These are phyloP conservation scores for Emydura subglobosa DNA, from an alignment of 2,113 vertebrate genomes.

Conservation along the genomic window DNA sequence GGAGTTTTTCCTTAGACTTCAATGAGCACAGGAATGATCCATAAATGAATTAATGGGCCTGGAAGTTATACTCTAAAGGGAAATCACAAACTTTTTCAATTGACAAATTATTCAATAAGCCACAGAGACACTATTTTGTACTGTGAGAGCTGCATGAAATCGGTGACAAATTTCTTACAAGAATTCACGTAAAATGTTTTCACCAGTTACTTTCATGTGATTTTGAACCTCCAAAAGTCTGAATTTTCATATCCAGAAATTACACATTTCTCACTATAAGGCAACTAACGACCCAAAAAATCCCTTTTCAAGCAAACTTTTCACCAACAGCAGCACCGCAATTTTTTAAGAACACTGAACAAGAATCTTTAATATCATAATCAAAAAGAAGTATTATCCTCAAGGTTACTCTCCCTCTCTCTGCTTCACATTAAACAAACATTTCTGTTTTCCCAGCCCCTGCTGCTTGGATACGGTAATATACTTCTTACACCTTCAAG, in stretches of 20 bases:
- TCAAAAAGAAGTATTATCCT: background rate
- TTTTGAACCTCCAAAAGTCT: background rate
- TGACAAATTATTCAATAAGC: constrained; percentile 15
- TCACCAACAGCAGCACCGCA: background rate
- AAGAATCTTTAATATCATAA: background rate
- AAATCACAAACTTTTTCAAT: background rate
- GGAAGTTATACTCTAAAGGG: constrained; percentile 27
- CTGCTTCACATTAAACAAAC: background rate
- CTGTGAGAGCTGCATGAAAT: constrained; percentile 11
- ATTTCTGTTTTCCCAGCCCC: background rate
- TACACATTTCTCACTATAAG: background rate
- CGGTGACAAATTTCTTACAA: constrained; percentile 4
- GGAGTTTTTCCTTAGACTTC: constrained; percentile 4
- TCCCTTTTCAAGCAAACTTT: background rate
- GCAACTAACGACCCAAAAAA: background rate
- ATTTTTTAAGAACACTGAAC: background rate
- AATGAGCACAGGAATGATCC: background rate
- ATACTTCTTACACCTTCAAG: background rate
- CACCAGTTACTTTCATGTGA: background rate
- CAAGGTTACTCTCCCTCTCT: background rate
- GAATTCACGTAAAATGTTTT: background rate
- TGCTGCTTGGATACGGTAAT: background rate
- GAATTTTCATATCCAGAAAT: background rate
- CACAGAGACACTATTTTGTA: background rate
- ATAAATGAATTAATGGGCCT: constrained; percentile 42